phyloP scores from a whole-genome alignment of 2,888 invertebrate genomes.

The Agelastica alni region DNA sequence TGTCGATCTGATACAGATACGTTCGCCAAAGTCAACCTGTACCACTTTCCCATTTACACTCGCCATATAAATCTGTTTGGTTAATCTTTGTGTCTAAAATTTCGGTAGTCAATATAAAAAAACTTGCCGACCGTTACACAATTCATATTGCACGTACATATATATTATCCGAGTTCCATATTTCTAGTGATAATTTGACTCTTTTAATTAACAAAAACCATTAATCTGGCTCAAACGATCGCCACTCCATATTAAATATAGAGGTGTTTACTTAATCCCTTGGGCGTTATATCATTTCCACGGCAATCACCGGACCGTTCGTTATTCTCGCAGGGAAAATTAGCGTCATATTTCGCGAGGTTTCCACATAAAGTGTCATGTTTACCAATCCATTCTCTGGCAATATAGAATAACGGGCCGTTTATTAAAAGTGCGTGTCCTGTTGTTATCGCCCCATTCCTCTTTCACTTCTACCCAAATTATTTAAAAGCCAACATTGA shows the following conservation, averaged over 20 bases:
- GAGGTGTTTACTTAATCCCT: constrained; percentile 15
- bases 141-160: too few species aligned
- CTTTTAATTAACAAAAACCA: constrained; percentile 8
- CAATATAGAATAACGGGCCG: not conserved
- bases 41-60: too few species aligned
- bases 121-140: too few species aligned
- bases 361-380: constrained; percentile 6
- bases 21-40: too few species aligned
- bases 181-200: constrained; percentile 5
- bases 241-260: constrained; percentile 13
- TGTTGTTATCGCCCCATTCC: too few species aligned
- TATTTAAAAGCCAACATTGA: too few species aligned
- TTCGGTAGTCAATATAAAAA: too few species aligned
- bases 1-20: too few species aligned
- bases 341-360: constrained; percentile 15
- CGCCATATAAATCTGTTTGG: too few species aligned
- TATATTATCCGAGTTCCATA: too few species aligned
- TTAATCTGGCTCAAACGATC: constrained; percentile 4
- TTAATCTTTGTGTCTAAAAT: too few species aligned
- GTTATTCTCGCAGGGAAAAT: constrained; percentile 21
- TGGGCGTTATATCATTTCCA: constrained; percentile 7
- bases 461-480: too few species aligned
- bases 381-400: constrained; percentile 12
- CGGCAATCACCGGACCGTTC: constrained; percentile 16
- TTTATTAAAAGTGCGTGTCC: constrained; percentile 12